Evolutionary conservation across 1,140 invertebrate species (phyloP).

Genomic region (Diorhabda carinulata): DNA sequence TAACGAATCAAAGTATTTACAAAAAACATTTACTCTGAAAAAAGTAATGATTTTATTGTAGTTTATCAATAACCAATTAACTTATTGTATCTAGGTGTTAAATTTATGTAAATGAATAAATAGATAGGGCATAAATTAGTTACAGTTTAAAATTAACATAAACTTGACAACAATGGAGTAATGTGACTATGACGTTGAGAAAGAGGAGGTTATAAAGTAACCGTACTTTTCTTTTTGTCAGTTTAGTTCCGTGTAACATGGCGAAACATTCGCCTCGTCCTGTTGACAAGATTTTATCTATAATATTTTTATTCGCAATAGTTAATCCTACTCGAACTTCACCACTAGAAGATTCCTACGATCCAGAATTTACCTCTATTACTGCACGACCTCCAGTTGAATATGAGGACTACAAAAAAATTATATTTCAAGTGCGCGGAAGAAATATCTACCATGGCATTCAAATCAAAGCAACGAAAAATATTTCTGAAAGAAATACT

Average conservation of each 20-base stretch:
- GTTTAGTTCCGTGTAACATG: slow-evolving; percentile 37
- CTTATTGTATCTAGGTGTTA: too few species aligned
- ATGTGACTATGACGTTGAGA: slow-evolving; percentile 14
- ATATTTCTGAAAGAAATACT: slow-evolving; percentile 31
- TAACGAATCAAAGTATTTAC: too few species aligned
- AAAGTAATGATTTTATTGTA: too few species aligned
- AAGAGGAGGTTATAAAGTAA: slow-evolving; percentile 28
- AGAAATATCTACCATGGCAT: slow-evolving; percentile 36
- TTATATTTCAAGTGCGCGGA: slow-evolving; percentile 40
- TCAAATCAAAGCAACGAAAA: slow-evolving; percentile 37
- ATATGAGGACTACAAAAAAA: slow-evolving; percentile 34
- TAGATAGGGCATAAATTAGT: too few species aligned
- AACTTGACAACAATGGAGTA: background rate
- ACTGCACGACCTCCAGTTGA: slow-evolving; percentile 21
- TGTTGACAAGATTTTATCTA: slow-evolving; percentile 23
- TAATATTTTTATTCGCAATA: slow-evolving; percentile 24
- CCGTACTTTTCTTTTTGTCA: slow-evolving; percentile 34
- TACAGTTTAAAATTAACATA: too few species aligned
- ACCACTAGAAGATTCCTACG: slow-evolving; percentile 16
- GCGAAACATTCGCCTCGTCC: slow-evolving; percentile 37
- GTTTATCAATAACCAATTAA: too few species aligned
- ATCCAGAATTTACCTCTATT: slow-evolving; percentile 29
- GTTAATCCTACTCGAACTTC: background rate
- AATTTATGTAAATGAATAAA: too few species aligned
- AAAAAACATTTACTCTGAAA: too few species aligned